Conservation (phyloP, 2,888 invertebrate genomes). For the Lithophane socia region DNA sequence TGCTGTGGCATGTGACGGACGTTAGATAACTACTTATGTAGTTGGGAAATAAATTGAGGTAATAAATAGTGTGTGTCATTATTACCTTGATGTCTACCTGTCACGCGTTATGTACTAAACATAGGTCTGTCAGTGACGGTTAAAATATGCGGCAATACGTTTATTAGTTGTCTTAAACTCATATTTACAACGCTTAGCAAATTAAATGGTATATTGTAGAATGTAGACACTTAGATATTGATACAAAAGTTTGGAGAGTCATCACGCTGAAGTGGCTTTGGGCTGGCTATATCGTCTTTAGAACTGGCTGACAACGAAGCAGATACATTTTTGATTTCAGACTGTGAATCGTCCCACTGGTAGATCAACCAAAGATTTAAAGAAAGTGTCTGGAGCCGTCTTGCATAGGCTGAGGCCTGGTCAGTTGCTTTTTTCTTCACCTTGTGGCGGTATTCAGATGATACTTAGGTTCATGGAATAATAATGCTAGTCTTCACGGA, state of each 20-base stretch:
- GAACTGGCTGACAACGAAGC: not conserved
- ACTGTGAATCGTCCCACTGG: not conserved
- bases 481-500: not conserved
- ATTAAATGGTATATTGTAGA: not conserved
- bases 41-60: slow-evolving; percentile 15
- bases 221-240: not conserved
- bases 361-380: not conserved
- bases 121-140: not conserved
- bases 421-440: not conserved
- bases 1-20: slow-evolving; percentile 16
- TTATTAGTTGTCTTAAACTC: not conserved
- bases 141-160: not conserved
- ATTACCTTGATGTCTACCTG: not conserved
- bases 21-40: slow-evolving; percentile 25
- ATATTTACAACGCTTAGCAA: not conserved
- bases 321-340: not conserved
- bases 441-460: not conserved
- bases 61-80: not conserved
- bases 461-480: not conserved
- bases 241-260: not conserved
- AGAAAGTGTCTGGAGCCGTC: not conserved
- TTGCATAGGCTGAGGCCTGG: not conserved
- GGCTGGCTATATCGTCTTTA: not conserved
- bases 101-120: not conserved
- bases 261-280: not conserved